A percentile compares a stretch with the other conserved stretches of the same genome.
Evolutionary conservation across 92 coral and sea anemone species (phyloP).

Genomic region (Isaurus tuberculatus): DNA sequence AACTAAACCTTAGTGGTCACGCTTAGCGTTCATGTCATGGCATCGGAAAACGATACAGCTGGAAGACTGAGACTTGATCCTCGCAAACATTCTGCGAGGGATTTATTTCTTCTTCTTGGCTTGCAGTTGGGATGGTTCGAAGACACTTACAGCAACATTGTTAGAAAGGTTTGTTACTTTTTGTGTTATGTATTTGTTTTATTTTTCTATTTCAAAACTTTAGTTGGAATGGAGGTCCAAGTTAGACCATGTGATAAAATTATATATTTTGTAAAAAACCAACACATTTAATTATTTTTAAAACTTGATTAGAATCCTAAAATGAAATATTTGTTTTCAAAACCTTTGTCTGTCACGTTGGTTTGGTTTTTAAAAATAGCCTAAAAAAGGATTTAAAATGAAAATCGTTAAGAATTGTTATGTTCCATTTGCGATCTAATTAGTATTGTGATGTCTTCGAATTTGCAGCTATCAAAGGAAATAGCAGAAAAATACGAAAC

Average conservation of each 20-base stretch:
- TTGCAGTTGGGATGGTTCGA: conserved; percentile 50
- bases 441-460: neutral
- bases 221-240: neutral
- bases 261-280: no score
- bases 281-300: no score
- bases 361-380: no score
- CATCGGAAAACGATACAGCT: neutral
- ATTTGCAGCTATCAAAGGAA: conserved; percentile 24
- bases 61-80: conserved; percentile 9
- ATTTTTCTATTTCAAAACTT: neutral
- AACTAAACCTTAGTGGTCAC: neutral
- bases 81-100: conserved; percentile 22
- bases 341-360: no score
- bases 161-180: conserved; percentile 10
- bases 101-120: conserved; percentile 35
- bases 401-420: no score
- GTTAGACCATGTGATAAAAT: neutral
- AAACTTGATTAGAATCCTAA: no score
- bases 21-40: neutral
- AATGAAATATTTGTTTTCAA: no score
- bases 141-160: conserved; percentile 32
- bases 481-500: conserved; percentile 19
- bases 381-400: neutral
- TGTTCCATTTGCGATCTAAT: neutral
- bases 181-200: neutral